Conservation (phyloP, 2,797 vertebrate species). For the Scolopax rusticola region DNA sequence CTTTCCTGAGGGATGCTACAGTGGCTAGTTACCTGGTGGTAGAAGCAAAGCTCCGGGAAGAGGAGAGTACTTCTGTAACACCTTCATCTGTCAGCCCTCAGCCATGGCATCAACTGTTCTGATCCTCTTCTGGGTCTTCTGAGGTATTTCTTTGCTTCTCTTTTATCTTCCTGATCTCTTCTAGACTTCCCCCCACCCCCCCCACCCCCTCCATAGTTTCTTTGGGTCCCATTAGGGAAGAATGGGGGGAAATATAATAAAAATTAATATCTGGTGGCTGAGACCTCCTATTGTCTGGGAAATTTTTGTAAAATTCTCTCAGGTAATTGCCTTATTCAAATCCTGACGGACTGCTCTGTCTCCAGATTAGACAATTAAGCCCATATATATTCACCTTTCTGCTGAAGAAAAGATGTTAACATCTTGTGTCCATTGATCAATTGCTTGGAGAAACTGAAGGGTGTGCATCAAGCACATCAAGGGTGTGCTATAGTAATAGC, state of each 20-base stretch:
- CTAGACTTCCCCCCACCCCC: no score
- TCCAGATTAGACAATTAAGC: background rate
- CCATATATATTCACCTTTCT: background rate
- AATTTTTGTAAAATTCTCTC: background rate
- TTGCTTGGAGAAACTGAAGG: background rate
- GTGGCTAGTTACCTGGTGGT: background rate
- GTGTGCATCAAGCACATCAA: background rate
- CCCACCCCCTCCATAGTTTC: background rate
- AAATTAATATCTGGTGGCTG: background rate
- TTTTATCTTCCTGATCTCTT: background rate
- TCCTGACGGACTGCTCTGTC: background rate
- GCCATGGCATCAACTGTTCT: background rate
- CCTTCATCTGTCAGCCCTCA: background rate
- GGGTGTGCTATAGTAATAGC: background rate
- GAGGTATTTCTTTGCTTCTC: background rate
- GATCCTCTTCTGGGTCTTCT: background rate
- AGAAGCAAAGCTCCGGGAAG: background rate
- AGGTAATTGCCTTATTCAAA: background rate
- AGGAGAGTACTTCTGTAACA: background rate
- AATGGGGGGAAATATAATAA: background rate
- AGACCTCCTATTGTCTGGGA: background rate
- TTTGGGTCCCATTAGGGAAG: background rate
- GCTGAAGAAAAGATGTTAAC: background rate
- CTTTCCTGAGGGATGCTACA: background rate
- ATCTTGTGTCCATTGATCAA: background rate